Evolutionary conservation across 2,113 vertebrate species (phyloP).

Genomic region (Passer domesticus): DNA sequence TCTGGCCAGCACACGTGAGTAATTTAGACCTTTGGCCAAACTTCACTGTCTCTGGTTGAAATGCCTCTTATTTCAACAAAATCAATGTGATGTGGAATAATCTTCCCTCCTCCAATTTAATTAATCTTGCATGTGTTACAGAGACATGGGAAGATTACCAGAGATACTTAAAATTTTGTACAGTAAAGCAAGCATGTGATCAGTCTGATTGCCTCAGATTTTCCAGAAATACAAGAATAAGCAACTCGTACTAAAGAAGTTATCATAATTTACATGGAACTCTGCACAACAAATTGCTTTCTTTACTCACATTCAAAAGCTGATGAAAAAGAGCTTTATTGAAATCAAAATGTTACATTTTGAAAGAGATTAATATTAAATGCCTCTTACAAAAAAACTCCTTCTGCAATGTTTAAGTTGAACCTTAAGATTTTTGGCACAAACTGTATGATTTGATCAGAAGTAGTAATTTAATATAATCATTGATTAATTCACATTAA

Average conservation of each 20-base stretch:
- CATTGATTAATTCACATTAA: background rate
- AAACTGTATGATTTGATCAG: background rate
- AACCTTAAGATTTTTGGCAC: background rate
- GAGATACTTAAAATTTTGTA: background rate
- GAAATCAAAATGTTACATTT: background rate
- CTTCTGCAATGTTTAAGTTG: background rate
- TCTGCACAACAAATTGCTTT: background rate
- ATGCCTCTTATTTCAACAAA: background rate
- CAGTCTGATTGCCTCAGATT: background rate
- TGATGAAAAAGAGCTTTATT: background rate
- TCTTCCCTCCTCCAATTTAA: background rate
- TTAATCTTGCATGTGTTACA: background rate
- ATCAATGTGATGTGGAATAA: background rate
- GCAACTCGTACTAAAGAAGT: background rate
- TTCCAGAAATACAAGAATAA: background rate
- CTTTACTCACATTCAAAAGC: background rate
- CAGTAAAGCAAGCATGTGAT: background rate
- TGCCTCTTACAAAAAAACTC: background rate
- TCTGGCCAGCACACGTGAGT: conserved; percentile 95
- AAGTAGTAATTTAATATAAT: background rate
- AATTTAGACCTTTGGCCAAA: background rate
- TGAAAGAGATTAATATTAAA: background rate
- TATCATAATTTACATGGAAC: background rate
- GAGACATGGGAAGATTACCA: background rate
- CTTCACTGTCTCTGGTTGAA: conserved; percentile 10